Conservation (phyloP, 1,140 invertebrate genomes). For the Pseudomyrmex flavicornis region DNA sequence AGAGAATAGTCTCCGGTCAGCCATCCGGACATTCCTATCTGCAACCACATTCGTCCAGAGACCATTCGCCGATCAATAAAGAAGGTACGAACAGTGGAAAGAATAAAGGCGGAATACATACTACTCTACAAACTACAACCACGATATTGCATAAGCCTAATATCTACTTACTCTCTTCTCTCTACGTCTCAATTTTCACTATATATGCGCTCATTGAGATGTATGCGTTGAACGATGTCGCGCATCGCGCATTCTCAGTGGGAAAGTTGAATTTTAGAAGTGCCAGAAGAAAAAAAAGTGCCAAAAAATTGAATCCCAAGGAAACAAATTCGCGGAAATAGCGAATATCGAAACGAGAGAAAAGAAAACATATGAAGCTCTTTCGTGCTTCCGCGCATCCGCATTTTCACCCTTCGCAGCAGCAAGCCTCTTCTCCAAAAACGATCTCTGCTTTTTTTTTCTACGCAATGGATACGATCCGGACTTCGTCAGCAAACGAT, state of each 20-base stretch:
- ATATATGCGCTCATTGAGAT: background rate
- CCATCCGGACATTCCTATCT: slow-evolving; percentile 94
- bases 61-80: slow-evolving; percentile 79
- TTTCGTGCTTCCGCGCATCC: background rate
- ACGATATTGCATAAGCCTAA: slow-evolving; percentile 23
- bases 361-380: slow-evolving; percentile 40
- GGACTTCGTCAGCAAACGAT: background rate
- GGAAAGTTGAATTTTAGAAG: too few species aligned
- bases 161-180: background rate
- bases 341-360: background rate
- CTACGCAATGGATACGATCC: slow-evolving; percentile 6
- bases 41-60: slow-evolving; percentile 87
- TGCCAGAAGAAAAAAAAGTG: too few species aligned
- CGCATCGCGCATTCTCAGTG: too few species aligned
- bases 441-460: background rate
- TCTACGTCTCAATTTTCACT: background rate
- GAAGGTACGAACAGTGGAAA: slow-evolving; percentile 30
- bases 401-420: background rate
- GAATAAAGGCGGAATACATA: background rate
- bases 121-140: too few species aligned
- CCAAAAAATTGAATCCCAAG: too few species aligned
- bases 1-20: slow-evolving; percentile 96
- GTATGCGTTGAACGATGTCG: too few species aligned
- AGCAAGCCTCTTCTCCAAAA: slow-evolving; percentile 5
- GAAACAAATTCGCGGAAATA: background rate